These are phyloP conservation scores for Eupithecia dodoneata DNA, from an alignment of 2,888 invertebrate genomes.

Conservation along the genomic window DNA sequence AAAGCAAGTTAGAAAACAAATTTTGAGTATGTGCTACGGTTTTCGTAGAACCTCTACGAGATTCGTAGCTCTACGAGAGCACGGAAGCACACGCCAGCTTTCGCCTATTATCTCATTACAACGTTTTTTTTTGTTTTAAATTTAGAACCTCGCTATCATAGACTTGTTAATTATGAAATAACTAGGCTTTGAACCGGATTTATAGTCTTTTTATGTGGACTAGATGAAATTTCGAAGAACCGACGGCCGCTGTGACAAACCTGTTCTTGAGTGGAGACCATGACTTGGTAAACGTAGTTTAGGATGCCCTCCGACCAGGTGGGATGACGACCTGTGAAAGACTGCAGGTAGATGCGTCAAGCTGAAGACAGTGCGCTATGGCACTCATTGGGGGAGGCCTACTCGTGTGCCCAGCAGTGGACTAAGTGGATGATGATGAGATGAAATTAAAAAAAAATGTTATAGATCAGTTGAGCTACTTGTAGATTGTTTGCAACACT, in stretches of 20 bases:
- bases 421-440: no score
- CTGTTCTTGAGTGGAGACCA: no score
- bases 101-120: slow-evolving; percentile 45
- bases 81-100: slow-evolving; percentile 56
- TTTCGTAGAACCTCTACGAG: slow-evolving; percentile 69
- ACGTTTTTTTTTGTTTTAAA: slow-evolving; percentile 19
- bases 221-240: background rate
- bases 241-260: no score
- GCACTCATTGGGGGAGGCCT: no score
- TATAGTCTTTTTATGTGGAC: background rate
- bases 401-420: no score
- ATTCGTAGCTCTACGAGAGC: slow-evolving; percentile 68
- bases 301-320: no score
- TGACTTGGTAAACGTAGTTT: no score
- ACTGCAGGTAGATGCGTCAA: no score
- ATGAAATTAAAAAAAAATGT: background rate
- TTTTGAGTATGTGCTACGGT: slow-evolving; percentile 38
- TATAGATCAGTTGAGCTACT: background rate
- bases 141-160: slow-evolving; percentile 10
- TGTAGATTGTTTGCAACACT: background rate
- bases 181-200: slow-evolving; percentile 23
- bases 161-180: slow-evolving; percentile 17
- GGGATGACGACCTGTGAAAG: no score
- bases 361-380: no score
- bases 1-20: slow-evolving; percentile 1